phyloP scores from a whole-genome alignment of 2,113 vertebrate genomes.

The Paradoxurus hermaphroditus region DNA sequence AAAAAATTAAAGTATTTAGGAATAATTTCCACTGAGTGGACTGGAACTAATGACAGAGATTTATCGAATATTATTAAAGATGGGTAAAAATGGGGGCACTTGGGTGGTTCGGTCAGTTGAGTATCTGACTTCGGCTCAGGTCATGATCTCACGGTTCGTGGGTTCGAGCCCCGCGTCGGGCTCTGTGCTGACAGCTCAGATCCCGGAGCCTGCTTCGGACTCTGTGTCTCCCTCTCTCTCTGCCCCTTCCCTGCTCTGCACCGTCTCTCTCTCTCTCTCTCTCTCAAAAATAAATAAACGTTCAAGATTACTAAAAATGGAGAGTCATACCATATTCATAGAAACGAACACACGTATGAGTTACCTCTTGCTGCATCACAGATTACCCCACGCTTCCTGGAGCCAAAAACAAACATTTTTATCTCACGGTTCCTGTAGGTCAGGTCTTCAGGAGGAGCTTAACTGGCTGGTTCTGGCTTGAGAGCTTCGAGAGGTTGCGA shows the following conservation, averaged over 20 bases:
- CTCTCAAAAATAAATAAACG: too few relatives aligned
- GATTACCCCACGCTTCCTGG: neutral
- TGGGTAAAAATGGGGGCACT: neutral
- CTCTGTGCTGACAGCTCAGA: too few relatives aligned
- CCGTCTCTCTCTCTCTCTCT: too few relatives aligned
- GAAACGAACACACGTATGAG: neutral
- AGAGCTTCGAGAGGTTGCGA: neutral
- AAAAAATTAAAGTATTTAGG: neutral
- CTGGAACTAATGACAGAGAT: neutral
- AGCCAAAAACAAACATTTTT: neutral
- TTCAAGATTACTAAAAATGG: neutral
- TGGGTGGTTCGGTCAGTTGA: too few relatives aligned
- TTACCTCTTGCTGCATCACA: neutral
- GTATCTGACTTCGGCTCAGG: too few relatives aligned
- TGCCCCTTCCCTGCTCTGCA: too few relatives aligned
- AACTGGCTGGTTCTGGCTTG: neutral
- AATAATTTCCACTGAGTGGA: neutral
- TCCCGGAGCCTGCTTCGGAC: too few relatives aligned
- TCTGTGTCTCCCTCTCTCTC: too few relatives aligned
- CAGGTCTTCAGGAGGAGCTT: neutral
- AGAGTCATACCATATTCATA: neutral
- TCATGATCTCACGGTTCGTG: too few relatives aligned
- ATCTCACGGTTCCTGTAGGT: neutral
- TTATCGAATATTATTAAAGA: conserved; percentile 7
- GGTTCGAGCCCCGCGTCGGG: too few relatives aligned